Base-by-base conservation (phyloP, 2,797 vertebrate species). In the Sebastes goodei region DNA sequence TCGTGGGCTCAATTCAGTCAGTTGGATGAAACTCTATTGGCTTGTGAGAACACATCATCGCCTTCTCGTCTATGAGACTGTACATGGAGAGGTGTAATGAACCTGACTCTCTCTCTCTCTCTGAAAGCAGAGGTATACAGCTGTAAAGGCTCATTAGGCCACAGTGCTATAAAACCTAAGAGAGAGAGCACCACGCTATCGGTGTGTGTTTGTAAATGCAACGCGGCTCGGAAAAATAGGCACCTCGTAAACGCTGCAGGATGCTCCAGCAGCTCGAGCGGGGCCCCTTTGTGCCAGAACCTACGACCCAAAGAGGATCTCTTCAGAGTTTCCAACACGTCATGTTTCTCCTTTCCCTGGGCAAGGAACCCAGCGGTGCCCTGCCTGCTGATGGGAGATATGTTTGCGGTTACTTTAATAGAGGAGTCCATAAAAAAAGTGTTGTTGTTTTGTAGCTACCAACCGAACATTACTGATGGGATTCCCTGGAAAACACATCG, bases 291-390 rank as follows among this genome's bases (percentile, higher is more conserved):
- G 72, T 85, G 82, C 69, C 85, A 84, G 83, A 74, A 74, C 78
- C 33, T 21, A 30, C 74, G 70, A 80, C 23, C 76, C 15, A 21
- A 74, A 64, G 88, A 91, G 89, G 75, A 88, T 90, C 88, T 89
- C 82, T 83, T 94, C 90, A 91, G 64, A 92, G 79, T 95, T 95
- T 94, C 94, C 93, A 57, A 88, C 90, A 89, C 92, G 87, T 94
- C 92, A 95, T 91, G 72, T 92, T 90, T 77, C 89, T 87, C 90
- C 88, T 76, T 76, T 85, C 93, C 91, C 74, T 57, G 80, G 89
- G 93, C 92, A 9, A 90, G 86, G 89, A 88, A 89, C 82, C 3
- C 67, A 20, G 71, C 82, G 66, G 71, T 27, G 61, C 69, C 52
- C 63, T 27, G 73, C 72, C 56, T 63, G 83, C 81, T 85, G 62